Evolutionary conservation across 2,888 invertebrate species (phyloP).

Genomic region (Zhengitettix transpicula): DNA sequence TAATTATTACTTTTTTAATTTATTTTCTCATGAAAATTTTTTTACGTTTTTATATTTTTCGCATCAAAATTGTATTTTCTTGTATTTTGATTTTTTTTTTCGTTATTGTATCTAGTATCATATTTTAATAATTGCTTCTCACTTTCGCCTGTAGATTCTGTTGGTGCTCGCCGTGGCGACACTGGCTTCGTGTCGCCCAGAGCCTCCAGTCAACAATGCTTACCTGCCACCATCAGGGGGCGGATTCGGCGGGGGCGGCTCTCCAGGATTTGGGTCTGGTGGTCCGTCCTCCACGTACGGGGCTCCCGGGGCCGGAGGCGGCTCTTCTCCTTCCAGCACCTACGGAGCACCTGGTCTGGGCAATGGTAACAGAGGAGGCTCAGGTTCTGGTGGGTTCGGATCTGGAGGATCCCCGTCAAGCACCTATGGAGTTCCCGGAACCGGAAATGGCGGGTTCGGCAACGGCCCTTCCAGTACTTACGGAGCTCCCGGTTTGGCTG

Average conservation of each 20-base stretch:
- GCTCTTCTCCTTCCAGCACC: constrained; percentile 1
- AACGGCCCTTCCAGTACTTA: constrained; percentile 1
- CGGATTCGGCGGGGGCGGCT: constrained; percentile 1
- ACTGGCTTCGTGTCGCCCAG: constrained; percentile 17
- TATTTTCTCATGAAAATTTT: too few species aligned
- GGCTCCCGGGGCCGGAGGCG: background rate
- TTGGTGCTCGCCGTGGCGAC: constrained; percentile 11
- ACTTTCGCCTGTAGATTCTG: constrained; percentile 1
- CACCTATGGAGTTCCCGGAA: constrained; percentile 5
- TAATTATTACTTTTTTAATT: too few species aligned
- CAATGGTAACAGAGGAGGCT: constrained; percentile 1
- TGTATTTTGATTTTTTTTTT: too few species aligned
- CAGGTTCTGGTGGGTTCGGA: background rate
- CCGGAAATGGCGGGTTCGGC: constrained; percentile 3
- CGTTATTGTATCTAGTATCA: too few species aligned
- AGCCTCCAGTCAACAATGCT: constrained; percentile 14
- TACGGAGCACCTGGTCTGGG: constrained; percentile 5
- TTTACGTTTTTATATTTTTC: too few species aligned
- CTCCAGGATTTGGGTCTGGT: background rate
- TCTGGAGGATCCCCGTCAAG: constrained; percentile 1
- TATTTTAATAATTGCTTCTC: too few species aligned
- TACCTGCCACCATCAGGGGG: constrained; percentile 7
- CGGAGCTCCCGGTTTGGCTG: background rate
- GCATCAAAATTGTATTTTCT: too few species aligned
- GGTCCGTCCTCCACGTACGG: constrained; percentile 2